These are phyloP conservation scores for Drosophila azteca DNA, from an alignment of 1,140 invertebrate species.

Conservation along the genomic window DNA sequence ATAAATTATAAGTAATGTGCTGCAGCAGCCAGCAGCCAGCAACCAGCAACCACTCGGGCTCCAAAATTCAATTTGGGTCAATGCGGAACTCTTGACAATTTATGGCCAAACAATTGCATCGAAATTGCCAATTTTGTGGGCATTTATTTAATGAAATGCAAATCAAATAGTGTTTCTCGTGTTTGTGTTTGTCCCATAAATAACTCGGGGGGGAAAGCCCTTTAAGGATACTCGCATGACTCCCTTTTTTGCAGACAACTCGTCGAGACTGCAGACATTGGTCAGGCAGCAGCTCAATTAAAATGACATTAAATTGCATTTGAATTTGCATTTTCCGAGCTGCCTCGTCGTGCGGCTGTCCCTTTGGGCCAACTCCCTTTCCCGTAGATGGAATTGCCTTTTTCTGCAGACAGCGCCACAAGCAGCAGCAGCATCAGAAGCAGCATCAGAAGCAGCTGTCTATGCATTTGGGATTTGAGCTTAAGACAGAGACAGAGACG, in stretches of 20 bases:
- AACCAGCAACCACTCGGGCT: neutral
- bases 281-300: slow-evolving; percentile 71
- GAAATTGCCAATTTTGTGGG: slow-evolving; percentile 39
- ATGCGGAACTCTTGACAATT: slow-evolving; percentile 17
- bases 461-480: slow-evolving; percentile 75
- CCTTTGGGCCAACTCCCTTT: neutral
- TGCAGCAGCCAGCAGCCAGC: neutral
- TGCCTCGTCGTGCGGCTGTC: neutral
- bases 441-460: slow-evolving; percentile 55
- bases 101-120: slow-evolving; percentile 35
- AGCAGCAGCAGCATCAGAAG: slow-evolving; percentile 30
- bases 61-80: slow-evolving; percentile 6
- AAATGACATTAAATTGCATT: slow-evolving; percentile 80
- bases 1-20: neutral
- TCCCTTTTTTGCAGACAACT: slow-evolving; percentile 12
- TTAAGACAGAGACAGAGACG: slow-evolving; percentile 46
- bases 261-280: slow-evolving; percentile 24
- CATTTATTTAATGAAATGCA: slow-evolving; percentile 43
- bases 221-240: neutral
- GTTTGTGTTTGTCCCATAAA: slow-evolving; percentile 52
- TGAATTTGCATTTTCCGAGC: slow-evolving; percentile 58
- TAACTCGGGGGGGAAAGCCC: slow-evolving; percentile 38
- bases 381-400: slow-evolving; percentile 45
- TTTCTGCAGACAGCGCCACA: slow-evolving; percentile 27
- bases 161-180: slow-evolving; percentile 40